These are phyloP conservation scores for Cephalopachus bancanus DNA, from an alignment of 2,797 vertebrate genomes.

Conservation along the genomic window DNA sequence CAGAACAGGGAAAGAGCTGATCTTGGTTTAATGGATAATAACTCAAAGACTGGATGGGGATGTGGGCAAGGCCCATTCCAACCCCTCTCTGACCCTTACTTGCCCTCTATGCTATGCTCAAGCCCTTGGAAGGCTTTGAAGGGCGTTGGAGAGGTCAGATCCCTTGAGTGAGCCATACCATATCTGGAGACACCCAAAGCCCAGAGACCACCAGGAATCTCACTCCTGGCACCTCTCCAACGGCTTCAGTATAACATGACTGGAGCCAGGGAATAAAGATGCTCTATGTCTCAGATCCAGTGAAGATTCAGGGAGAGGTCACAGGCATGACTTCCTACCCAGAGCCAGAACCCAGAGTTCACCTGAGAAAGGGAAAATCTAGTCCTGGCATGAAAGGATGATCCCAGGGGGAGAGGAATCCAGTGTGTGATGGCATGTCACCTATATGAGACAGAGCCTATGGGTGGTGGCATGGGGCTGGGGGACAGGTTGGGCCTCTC, in stretches of 20 bases:
- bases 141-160: not conserved
- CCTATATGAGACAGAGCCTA: not conserved
- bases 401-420: not conserved
- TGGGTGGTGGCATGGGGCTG: not conserved
- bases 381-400: not conserved
- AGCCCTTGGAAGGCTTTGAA: not conserved
- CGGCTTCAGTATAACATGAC: not conserved
- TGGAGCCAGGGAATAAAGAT: not conserved
- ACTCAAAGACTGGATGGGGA: fast-evolving
- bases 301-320: not conserved
- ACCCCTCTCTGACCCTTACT: not conserved
- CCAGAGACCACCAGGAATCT: not conserved
- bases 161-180: too few species aligned
- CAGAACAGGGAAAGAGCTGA: not conserved
- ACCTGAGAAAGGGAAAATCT: not conserved
- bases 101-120: not conserved
- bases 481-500: not conserved
- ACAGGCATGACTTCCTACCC: not conserved
- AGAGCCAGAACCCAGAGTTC: not conserved
- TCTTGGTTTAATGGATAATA: not conserved
- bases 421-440: fast-evolving
- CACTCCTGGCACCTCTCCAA: not conserved
- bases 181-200: too few species aligned
- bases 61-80: not conserved
- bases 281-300: not conserved